Base-by-base conservation (phyloP, 2,888 invertebrate species). In the Rosalia funebris region DNA sequence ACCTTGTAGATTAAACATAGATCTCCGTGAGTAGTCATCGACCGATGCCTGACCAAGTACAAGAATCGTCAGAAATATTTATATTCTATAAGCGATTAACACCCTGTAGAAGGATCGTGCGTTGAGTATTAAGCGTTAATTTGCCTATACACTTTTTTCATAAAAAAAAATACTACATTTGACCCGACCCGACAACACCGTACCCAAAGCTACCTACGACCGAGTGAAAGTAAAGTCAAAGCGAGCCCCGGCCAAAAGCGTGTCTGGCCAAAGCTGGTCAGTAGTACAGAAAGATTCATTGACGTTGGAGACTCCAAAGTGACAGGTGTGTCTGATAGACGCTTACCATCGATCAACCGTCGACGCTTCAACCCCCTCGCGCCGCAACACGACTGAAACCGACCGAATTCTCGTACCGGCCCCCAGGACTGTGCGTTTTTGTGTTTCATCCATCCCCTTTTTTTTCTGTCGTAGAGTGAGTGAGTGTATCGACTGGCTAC, bases 271-370 rank as follows among this genome's bases (percentile, higher is more conserved):
- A 66, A 68, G 68, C 71, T 74, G 77, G 79, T 79, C 78, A 79
- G 79, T 80, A 76, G 78, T 78, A 78, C 77, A 78, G 75, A 74
- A 76, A 75, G 74, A 71, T 73, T 72, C 77, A 77, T 73, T 77
- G 72, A 75, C 74, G 66, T 62, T 71, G 65, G 69, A 65, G 66
- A 65, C 66, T 47, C 57, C 65, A 69, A 63, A 68, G 69, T 66
- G 70, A 74, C 75, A 75, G 73, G 76, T 77, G 74, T 36, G 36
- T 39, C 52, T 19, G 17, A 20, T 44, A 46, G 41, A 20, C 42
- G 25, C 47, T 39, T 5, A 34, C 46, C 10, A 46, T n/a, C 11
- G 3, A 46, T 15, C 20, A 5, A 46, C 34, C 37, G 16, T n/a
- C 60, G 54, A 62, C 65, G 65, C 62, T 59, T 62, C 53, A 39